Conservation (phyloP, 2,888 invertebrate genomes). For the Rhagium mordax region DNA sequence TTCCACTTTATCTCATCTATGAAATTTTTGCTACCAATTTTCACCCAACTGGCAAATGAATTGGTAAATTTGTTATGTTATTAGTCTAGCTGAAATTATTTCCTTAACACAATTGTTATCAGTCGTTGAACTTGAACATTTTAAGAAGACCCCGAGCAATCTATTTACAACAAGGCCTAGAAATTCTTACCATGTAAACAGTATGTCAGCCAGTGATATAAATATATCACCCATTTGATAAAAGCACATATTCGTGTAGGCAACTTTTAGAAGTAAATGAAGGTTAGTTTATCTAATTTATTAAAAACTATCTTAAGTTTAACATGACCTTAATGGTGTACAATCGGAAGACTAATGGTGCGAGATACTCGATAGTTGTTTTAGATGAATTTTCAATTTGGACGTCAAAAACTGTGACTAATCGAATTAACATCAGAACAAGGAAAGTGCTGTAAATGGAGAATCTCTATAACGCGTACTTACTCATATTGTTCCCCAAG, state of each 20-base stretch:
- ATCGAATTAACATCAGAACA: constrained; percentile 14
- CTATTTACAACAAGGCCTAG: not conserved
- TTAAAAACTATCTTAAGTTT: constrained; percentile 53
- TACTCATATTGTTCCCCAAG: not conserved
- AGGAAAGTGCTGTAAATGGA: not conserved
- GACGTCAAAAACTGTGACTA: constrained; percentile 43
- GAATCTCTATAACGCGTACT: not conserved
- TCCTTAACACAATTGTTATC: no score
- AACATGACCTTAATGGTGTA: constrained; percentile 58
- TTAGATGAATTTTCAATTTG: constrained; percentile 58
- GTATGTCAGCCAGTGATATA: constrained; percentile 27
- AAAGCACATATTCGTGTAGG: constrained; percentile 37
- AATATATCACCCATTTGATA: constrained; percentile 34
- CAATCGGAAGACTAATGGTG: constrained; percentile 57
- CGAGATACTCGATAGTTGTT: constrained; percentile 56
- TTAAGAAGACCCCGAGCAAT: no score
- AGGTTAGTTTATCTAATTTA: constrained; percentile 53
- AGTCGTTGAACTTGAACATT: no score
- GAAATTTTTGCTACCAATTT: no score
- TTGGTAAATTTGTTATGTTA: no score
- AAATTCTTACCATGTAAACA: not conserved
- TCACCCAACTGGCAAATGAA: no score
- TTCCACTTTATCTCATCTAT: no score
- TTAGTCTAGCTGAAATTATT: no score
- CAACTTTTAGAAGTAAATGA: constrained; percentile 47